These are phyloP conservation scores for Sycophaga agraensis DNA, from an alignment of 1,140 invertebrate genomes.

Conservation along the genomic window DNA sequence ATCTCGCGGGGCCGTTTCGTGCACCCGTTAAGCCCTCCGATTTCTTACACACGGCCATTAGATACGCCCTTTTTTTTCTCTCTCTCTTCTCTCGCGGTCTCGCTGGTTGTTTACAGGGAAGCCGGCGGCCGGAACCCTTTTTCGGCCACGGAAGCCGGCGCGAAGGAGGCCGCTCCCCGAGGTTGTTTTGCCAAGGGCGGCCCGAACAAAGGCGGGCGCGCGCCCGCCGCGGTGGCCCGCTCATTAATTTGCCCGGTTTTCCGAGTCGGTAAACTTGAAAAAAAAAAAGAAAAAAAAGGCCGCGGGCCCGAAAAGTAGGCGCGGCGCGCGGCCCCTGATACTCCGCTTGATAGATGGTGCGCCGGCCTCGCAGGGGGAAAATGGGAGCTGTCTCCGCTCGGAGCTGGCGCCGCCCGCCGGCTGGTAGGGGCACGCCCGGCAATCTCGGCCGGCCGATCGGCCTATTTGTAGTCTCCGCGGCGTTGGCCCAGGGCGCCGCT, in stretches of 20 bases:
- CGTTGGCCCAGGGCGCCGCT: neutral
- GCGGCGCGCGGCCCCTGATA: conserved; percentile 14
- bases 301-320: conserved; percentile 28
- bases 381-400: neutral
- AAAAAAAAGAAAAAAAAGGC: too few species aligned
- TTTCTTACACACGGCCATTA: too few species aligned
- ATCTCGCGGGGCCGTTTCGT: too few species aligned
- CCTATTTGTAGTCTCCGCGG: conserved; percentile 16
- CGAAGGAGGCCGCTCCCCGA: too few species aligned
- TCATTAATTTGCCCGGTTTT: conserved; percentile 25
- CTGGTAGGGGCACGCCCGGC: conserved; percentile 12
- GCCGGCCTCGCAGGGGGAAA: neutral
- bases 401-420: neutral
- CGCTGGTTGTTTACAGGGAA: too few species aligned
- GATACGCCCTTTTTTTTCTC: too few species aligned
- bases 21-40: too few species aligned
- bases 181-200: conserved; percentile 1
- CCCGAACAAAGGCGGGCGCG: conserved; percentile 1
- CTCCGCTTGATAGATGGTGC: conserved; percentile 26
- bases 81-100: too few species aligned
- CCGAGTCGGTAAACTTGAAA: conserved; percentile 28
- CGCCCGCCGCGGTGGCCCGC: neutral
- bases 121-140: too few species aligned
- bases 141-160: too few species aligned
- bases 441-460: conserved; percentile 11